phyloP scores from a whole-genome alignment of 92 coral and sea anemone genomes.

The Umimayanthus kanabou region DNA sequence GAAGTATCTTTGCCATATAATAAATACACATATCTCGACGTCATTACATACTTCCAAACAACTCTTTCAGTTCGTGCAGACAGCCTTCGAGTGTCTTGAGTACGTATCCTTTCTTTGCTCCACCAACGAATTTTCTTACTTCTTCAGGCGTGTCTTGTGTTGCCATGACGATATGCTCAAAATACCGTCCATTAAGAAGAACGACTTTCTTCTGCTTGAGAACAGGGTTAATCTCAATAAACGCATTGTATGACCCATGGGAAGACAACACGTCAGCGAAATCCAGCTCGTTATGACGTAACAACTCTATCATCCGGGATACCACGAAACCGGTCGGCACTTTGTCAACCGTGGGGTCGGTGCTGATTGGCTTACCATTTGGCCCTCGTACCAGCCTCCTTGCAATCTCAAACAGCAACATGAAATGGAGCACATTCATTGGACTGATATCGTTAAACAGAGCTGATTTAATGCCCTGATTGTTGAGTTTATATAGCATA shows the following conservation, averaged over 20 bases:
- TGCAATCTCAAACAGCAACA: slow-evolving; percentile 79
- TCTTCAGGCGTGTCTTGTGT: slow-evolving; percentile 43
- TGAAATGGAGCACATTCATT: slow-evolving; percentile 84
- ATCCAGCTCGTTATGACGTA: slow-evolving; percentile 65
- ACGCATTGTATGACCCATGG: slow-evolving; percentile 66
- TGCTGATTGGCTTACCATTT: slow-evolving; percentile 61
- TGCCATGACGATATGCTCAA: slow-evolving; percentile 59
- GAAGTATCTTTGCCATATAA: no score
- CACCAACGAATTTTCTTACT: slow-evolving; percentile 62
- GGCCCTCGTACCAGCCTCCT: slow-evolving; percentile 86
- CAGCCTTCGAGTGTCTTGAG: slow-evolving; percentile 72
- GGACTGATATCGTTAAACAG: slow-evolving; percentile 82
- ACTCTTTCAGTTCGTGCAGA: slow-evolving; percentile 67
- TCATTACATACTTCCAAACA: slow-evolving; percentile 55
- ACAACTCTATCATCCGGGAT: slow-evolving; percentile 66
- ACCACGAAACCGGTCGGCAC: slow-evolving; percentile 78
- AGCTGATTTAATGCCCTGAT: slow-evolving; percentile 78
- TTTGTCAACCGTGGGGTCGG: slow-evolving; percentile 76
- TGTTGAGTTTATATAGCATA: slow-evolving; percentile 74
- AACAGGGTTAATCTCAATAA: slow-evolving; percentile 65
- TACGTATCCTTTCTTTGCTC: slow-evolving; percentile 66
- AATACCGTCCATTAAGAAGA: slow-evolving; percentile 68
- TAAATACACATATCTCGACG: no score
- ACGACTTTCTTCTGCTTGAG: slow-evolving; percentile 68
- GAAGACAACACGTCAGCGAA: slow-evolving; percentile 70